These are phyloP conservation scores for Seira musarum DNA, from an alignment of 2,888 invertebrate species.

Conservation along the genomic window DNA sequence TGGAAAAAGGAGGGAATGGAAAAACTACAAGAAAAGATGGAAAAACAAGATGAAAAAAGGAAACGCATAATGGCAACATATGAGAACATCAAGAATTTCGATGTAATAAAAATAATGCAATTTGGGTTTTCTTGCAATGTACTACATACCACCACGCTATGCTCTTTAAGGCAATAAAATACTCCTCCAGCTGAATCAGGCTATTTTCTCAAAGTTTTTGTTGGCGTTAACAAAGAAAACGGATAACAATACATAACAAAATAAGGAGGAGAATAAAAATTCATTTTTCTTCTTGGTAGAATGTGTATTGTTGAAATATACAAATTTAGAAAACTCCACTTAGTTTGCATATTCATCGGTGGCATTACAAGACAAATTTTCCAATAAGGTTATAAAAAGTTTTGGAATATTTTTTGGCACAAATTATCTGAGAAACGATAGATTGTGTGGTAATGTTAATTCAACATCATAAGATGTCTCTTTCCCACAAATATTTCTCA, in stretches of 20 bases:
- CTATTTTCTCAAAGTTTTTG: not conserved
- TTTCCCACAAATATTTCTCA: not conserved
- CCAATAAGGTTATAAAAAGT: too few species aligned
- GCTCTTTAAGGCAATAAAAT: slow-evolving; percentile 1
- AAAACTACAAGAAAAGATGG: too few species aligned
- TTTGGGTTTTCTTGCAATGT: not conserved
- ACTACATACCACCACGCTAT: too few species aligned
- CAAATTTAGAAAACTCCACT: too few species aligned
- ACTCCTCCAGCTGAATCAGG: not conserved
- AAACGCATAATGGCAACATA: slow-evolving; percentile 12
- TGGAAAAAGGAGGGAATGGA: not conserved
- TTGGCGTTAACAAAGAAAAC: not conserved
- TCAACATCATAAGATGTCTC: too few species aligned
- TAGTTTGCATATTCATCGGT: too few species aligned
- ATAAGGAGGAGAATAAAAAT: not conserved
- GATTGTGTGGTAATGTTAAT: too few species aligned
- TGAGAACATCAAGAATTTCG: slow-evolving; percentile 12
- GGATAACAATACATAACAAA: slow-evolving; percentile 2
- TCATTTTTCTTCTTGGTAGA: too few species aligned
- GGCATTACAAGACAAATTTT: not conserved
- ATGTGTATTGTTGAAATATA: too few species aligned
- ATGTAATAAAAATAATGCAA: slow-evolving; percentile 15
- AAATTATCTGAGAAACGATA: too few species aligned
- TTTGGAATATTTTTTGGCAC: too few species aligned
- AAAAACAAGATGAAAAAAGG: slow-evolving; percentile 4